phyloP scores from a whole-genome alignment of 2,888 invertebrate genomes.

The Eustalomyia histrio region DNA sequence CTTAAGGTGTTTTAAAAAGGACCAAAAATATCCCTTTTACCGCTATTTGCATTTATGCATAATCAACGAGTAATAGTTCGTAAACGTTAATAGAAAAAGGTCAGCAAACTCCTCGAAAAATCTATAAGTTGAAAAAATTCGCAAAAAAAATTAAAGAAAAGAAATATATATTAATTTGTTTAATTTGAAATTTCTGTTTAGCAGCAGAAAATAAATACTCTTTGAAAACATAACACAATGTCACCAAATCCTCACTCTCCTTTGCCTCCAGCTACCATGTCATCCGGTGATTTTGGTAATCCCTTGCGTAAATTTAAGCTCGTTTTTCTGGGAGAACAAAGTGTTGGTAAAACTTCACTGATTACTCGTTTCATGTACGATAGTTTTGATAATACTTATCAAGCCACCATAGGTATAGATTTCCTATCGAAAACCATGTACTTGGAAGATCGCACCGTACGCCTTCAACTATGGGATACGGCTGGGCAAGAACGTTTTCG shows the following conservation, averaged over 20 bases:
- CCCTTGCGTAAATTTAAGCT: conserved; percentile 99
- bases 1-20: conserved; percentile 26
- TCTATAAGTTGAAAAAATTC: conserved; percentile 54
- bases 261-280: conserved; percentile 74
- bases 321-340: conserved; percentile 99
- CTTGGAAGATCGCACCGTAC: conserved; percentile 98
- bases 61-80: conserved; percentile 44
- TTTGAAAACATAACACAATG: conserved; percentile 36
- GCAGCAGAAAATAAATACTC: background rate
- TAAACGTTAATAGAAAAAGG: conserved; percentile 63
- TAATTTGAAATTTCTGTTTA: conserved; percentile 1
- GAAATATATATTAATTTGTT: background rate
- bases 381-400: conserved; percentile 99
- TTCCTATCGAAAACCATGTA: conserved; percentile 99
- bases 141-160: background rate
- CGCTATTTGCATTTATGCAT: conserved; percentile 34
- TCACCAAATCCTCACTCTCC: conserved; percentile 64
- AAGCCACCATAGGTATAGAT: conserved; percentile 99
- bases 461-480: conserved; percentile 98
- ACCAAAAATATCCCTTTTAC: conserved; percentile 35
- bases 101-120: conserved; percentile 64
- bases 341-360: conserved; percentile 98
- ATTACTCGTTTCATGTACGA: conserved; percentile 99
- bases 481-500: conserved; percentile 98
- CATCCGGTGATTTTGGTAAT: conserved; percentile 98